A percentile compares a stretch with the other conserved stretches of the same genome.
phyloP scores from a whole-genome alignment of 2,797 vertebrate genomes.

The Gallirallus australis region DNA sequence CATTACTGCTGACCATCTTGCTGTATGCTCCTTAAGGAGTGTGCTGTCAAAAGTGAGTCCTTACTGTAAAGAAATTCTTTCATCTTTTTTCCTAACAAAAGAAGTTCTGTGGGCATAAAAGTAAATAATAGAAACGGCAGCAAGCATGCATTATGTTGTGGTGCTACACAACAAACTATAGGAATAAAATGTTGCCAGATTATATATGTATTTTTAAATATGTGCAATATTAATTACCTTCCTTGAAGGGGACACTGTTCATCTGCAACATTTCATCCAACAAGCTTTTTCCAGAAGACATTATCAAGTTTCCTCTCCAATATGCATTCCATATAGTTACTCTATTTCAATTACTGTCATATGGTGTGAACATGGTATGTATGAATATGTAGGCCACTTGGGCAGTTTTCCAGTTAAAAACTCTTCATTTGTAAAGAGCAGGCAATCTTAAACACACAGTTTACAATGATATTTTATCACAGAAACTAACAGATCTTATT shows the following conservation, averaged over 20 bases:
- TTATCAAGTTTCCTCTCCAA: slow-evolving; percentile 65
- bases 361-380: slow-evolving; percentile 64
- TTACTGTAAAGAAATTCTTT: neutral
- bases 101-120: neutral
- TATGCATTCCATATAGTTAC: slow-evolving; percentile 47
- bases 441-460: slow-evolving; percentile 52
- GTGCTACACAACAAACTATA: neutral
- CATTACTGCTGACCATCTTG: neutral
- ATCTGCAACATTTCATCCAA: slow-evolving; percentile 67
- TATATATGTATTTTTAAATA: neutral
- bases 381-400: slow-evolving; percentile 65
- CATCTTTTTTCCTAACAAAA: neutral
- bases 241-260: slow-evolving; percentile 35
- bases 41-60: neutral
- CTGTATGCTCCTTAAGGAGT: neutral
- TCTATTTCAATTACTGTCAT: slow-evolving; percentile 73
- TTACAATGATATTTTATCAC: slow-evolving; percentile 50
- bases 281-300: slow-evolving; percentile 63
- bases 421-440: slow-evolving; percentile 48
- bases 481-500: slow-evolving; percentile 48
- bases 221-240: slow-evolving; percentile 33
- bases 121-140: neutral
- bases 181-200: neutral
- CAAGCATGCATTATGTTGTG: neutral
- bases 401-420: slow-evolving; percentile 67